A percentile compares a stretch with the other conserved stretches of the same genome.
phyloP scores from a whole-genome alignment of 2,797 vertebrate genomes.

The Sebastolobus alascanus region DNA sequence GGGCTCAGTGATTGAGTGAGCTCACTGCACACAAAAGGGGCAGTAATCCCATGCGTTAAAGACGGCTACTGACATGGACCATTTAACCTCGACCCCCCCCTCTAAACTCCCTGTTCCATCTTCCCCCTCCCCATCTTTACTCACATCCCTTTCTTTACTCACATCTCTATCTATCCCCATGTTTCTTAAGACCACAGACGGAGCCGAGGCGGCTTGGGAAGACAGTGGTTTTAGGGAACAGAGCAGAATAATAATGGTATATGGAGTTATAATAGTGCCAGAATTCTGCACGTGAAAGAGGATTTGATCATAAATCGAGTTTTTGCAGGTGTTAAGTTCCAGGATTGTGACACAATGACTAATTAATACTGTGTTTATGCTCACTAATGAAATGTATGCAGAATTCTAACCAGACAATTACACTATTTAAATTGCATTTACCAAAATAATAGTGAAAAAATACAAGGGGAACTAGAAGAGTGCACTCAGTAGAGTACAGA shows the following conservation, averaged over 20 bases:
- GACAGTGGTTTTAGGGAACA: neutral
- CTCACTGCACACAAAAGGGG: conserved; percentile 74
- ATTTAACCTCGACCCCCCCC: conserved; percentile 75
- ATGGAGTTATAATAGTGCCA: neutral
- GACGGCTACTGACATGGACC: conserved; percentile 76
- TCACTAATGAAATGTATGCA: neutral
- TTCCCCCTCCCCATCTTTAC: conserved; percentile 43
- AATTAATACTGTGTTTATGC: neutral
- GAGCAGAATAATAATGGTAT: neutral
- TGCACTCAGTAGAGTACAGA: no score
- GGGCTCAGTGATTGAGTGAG: conserved; percentile 74
- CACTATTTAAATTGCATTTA: neutral
- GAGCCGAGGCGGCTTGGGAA: neutral
- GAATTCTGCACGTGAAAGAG: neutral
- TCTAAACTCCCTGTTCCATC: conserved; percentile 58
- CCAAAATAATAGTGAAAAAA: neutral
- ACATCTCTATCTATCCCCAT: conserved; percentile 51
- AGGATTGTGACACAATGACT: neutral
- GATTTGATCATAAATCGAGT: neutral
- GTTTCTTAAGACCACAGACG: conserved; percentile 27
- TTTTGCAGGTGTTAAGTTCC: neutral
- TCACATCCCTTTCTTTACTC: conserved; percentile 45
- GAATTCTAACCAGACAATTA: neutral
- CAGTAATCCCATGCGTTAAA: conserved; percentile 82
- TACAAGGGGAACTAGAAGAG: no score